A percentile compares a stretch with the other conserved stretches of the same genome.
phyloP scores from a whole-genome alignment of 37 sponge, comb jelly and placozoan species.

The Petrosia ficiformis region DNA sequence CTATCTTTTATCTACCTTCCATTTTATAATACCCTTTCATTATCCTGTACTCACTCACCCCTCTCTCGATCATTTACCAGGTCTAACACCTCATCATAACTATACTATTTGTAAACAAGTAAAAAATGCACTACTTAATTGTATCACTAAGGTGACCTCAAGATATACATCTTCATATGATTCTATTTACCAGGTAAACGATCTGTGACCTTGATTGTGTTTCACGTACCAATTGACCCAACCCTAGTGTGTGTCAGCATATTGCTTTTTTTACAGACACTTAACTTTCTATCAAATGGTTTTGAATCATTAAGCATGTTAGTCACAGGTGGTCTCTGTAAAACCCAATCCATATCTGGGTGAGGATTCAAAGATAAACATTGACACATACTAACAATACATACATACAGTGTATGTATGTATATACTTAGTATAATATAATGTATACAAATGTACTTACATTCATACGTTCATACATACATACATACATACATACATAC shows the following conservation, averaged over 20 bases:
- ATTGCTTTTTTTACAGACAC: neutral
- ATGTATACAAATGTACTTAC: too few relatives aligned
- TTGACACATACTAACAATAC: too few relatives aligned
- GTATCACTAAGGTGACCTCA: too few relatives aligned
- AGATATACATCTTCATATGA: too few relatives aligned
- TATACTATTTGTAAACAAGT: neutral
- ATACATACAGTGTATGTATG: too few relatives aligned
- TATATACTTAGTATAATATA: too few relatives aligned
- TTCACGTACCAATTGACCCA: too few relatives aligned
- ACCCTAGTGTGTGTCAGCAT: too few relatives aligned
- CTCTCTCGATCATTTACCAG: neutral
- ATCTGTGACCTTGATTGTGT: too few relatives aligned
- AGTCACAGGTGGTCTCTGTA: neutral
- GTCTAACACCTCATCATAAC: neutral
- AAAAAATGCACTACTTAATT: neutral
- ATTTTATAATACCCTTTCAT: neutral
- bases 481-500: too few relatives aligned
- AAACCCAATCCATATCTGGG: neutral
- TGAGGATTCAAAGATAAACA: neutral
- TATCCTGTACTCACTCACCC: constrained; percentile 1
- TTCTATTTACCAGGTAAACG: too few relatives aligned
- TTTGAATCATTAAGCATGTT: neutral
- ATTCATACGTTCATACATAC: too few relatives aligned
- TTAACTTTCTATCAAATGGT: neutral
- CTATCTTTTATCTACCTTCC: neutral